Evolutionary conservation across 2,113 vertebrate genomes (phyloP).

Genomic region (Propithecus coquereli): DNA sequence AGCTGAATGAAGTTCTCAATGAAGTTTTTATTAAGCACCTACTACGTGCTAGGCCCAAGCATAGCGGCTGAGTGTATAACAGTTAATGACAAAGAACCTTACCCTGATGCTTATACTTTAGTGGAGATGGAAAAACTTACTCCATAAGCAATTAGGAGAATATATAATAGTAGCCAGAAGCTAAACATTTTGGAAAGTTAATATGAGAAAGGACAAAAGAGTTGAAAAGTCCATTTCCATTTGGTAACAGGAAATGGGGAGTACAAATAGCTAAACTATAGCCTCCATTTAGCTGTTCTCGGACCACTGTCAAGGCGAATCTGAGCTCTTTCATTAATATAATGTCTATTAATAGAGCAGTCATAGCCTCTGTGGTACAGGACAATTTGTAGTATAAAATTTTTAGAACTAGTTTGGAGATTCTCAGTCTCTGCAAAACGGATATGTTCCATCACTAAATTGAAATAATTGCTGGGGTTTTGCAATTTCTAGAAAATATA

Average conservation of each 20-base stretch:
- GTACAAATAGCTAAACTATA: background rate
- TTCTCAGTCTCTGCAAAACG: background rate
- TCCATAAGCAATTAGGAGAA: background rate
- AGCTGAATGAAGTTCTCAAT: too few species aligned
- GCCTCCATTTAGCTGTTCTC: background rate
- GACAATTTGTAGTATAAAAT: background rate
- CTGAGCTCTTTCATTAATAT: background rate
- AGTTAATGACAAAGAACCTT: background rate
- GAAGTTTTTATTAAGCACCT: background rate
- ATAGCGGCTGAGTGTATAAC: background rate
- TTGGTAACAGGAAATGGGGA: background rate
- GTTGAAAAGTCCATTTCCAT: background rate
- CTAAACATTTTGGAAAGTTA: background rate
- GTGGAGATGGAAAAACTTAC: background rate
- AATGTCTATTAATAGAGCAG: background rate
- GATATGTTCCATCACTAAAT: slow-evolving; percentile 28
- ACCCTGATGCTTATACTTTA: fast-evolving
- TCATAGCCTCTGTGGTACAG: background rate
- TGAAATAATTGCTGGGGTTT: slow-evolving; percentile 46
- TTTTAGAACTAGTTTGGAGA: background rate
- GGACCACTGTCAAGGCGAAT: too few species aligned
- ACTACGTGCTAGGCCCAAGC: background rate
- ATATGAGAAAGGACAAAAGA: background rate
- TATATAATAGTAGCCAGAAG: background rate
- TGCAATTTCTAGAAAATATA: slow-evolving; percentile 42